Evolutionary conservation across 2,113 vertebrate genomes (phyloP), one percentile per base, ranked within the genome.

Genomic region (Arothron firmamentum): DNA sequence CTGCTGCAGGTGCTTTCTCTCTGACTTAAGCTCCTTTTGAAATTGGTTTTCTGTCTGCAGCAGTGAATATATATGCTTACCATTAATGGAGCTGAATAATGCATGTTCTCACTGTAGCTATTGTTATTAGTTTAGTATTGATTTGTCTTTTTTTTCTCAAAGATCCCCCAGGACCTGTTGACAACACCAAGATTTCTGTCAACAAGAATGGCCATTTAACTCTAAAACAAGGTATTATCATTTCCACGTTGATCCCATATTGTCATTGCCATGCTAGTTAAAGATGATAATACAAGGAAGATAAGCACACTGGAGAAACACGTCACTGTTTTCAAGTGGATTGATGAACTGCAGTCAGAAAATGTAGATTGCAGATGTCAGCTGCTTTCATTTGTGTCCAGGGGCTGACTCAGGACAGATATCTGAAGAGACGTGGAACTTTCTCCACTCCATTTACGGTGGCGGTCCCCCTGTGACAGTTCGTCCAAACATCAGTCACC

Each of bases 401-500:
- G 97, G 97, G 75, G 96, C 97, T 15, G 96, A 99, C 89, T 98
- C 96, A 61, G 97, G 97, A 55, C 97, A 99, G 79, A 99, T 99
- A 87, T 99, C 96, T 3, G 96, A 98, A 78, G 96, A 98, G 89
- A 98, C 96, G 2, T 98, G 97, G 97, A 94, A 92, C 88, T 99
- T 98, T 85, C 93, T 99, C 43, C 92, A 95, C 75, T 94, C 92
- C 0, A 94, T 98, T 75, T 96, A 98, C 43, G 92, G 94, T 20
- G 97, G 97, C 38, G 97, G 97, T 5, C 97, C 97, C 0, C 90
- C 97, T 74, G 92, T 99, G 71, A 96, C 94, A 0, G 80, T 98
- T 1, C 90, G 95, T 48, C 96, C 95, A 25, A 97, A 83, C 45
- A 70, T 95, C 75, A 89, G 91, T 82, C 94, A 93, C 62, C 85